phyloP scores from a whole-genome alignment of 2,113 vertebrate species.

The Lanius ludovicianus region DNA sequence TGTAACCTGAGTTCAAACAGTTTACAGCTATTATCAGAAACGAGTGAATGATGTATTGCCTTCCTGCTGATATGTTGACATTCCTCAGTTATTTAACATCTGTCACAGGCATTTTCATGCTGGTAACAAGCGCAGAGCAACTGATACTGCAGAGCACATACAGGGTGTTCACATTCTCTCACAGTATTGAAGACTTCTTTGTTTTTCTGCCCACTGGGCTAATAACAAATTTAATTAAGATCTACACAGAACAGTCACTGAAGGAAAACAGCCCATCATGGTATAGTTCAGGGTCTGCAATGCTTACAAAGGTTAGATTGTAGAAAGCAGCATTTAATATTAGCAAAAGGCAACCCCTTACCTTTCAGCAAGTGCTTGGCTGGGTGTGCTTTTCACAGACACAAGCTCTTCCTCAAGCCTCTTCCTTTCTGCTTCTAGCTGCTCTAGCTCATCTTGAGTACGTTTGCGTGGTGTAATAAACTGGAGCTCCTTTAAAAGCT shows the following conservation, averaged over 20 bases:
- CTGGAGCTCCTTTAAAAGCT: slow-evolving; percentile 84
- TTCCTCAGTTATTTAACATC: slow-evolving; percentile 54
- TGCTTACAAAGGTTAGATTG: neutral
- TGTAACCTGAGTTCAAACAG: slow-evolving; percentile 38
- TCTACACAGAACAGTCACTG: neutral
- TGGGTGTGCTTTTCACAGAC: slow-evolving; percentile 71
- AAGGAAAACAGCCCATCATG: neutral
- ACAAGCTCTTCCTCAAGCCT: slow-evolving; percentile 82
- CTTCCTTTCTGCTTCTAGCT: slow-evolving; percentile 77
- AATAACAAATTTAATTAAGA: slow-evolving; percentile 52
- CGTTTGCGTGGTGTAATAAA: slow-evolving; percentile 78
- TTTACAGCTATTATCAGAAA: slow-evolving; percentile 47
- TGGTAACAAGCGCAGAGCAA: neutral
- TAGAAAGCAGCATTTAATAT: neutral
- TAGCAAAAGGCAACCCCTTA: slow-evolving; percentile 12
- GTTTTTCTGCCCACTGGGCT: slow-evolving; percentile 19
- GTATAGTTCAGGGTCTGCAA: neutral
- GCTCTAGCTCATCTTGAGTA: slow-evolving; percentile 73
- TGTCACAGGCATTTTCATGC: slow-evolving; percentile 38
- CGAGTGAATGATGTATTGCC: neutral
- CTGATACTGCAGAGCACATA: neutral
- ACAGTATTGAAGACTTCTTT: neutral
- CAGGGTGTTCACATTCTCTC: neutral
- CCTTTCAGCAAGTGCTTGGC: slow-evolving; percentile 81
- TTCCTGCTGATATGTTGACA: slow-evolving; percentile 38